phyloP scores from a whole-genome alignment of 2,113 vertebrate species.

The Protobothrops flavoviridis region DNA sequence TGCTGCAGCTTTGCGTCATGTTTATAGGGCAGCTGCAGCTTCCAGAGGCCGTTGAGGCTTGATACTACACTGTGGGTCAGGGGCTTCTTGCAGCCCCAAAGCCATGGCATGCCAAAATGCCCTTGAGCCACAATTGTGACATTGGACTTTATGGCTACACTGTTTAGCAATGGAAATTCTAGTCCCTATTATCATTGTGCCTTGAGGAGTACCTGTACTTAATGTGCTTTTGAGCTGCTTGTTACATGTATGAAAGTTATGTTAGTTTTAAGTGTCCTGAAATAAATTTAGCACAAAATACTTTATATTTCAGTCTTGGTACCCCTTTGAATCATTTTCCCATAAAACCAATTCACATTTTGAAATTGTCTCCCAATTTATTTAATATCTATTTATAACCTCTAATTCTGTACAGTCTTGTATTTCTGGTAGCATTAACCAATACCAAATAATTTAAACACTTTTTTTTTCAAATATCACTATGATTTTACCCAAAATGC shows the following conservation, averaged over 20 bases:
- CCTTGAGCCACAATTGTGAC: not conserved
- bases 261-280: not conserved
- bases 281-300: not conserved
- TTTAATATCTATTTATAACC: not conserved
- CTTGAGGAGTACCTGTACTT: not conserved
- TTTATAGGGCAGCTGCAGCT: not conserved
- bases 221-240: not conserved
- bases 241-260: not conserved
- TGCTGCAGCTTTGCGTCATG: not conserved
- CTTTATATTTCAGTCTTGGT: not conserved
- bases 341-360: not conserved
- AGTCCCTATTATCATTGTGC: not conserved
- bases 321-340: not conserved
- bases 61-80: not conserved
- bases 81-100: not conserved
- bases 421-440: not conserved
- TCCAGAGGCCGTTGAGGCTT: not conserved
- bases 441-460: not conserved
- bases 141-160: not conserved
- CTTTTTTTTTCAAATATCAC: not conserved
- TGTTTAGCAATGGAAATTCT: not conserved
- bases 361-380: not conserved
- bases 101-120: not conserved
- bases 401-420: not conserved
- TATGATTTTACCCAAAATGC: not conserved